Conservation (phyloP, 2,888 invertebrate genomes). For the Polylopha cassiicola region DNA sequence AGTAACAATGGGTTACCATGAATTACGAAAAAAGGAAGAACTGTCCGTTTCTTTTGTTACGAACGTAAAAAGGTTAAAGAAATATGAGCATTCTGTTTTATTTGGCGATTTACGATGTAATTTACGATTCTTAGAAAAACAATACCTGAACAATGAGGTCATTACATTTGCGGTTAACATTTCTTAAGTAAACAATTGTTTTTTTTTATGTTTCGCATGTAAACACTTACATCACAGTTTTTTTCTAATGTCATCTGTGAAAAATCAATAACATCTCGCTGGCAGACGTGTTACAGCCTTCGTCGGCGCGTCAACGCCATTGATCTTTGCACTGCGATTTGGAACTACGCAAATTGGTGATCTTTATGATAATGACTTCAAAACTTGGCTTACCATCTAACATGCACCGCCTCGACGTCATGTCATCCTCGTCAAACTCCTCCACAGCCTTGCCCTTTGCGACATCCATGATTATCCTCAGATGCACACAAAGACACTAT, state of each 20-base stretch:
- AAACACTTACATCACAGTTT: conserved; percentile 32
- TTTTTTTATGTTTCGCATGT: conserved; percentile 22
- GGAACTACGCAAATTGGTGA: conserved; percentile 3
- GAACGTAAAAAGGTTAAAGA: no score
- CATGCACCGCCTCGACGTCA: conserved; percentile 65
- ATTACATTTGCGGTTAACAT: background rate
- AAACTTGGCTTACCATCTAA: conserved; percentile 60
- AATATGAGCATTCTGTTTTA: no score
- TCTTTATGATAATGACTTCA: conserved; percentile 1
- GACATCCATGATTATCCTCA: conserved; percentile 54
- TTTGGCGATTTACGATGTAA: no score
- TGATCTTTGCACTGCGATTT: conserved; percentile 14
- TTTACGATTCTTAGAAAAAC: no score
- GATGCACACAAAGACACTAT: conserved; percentile 36
- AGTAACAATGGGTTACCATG: no score
- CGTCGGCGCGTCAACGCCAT: conserved; percentile 8
- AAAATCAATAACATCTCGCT: conserved; percentile 36
- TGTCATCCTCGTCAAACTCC: conserved; percentile 60
- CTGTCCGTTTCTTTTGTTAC: no score
- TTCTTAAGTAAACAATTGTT: background rate
- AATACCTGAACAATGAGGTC: no score
- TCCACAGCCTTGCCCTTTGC: conserved; percentile 53
- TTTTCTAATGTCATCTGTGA: conserved; percentile 30
- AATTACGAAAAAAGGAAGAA: no score
- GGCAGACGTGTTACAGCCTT: conserved; percentile 11